These are phyloP conservation scores for Diceros bicornis DNA, from an alignment of 2,797 vertebrate genomes.

Conservation along the genomic window DNA sequence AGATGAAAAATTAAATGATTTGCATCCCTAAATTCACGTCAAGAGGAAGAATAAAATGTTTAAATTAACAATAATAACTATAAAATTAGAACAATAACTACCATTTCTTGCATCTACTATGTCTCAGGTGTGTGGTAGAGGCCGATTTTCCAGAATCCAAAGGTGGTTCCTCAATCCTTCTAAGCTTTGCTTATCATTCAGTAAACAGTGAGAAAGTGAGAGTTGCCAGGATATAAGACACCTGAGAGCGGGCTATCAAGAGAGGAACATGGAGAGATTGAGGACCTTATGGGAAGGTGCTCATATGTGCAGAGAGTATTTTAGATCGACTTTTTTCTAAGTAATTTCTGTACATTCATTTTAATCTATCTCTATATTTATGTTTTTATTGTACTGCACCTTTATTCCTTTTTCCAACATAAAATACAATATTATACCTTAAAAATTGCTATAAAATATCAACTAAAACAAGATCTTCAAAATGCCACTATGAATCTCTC, in stretches of 20 bases:
- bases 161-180: not conserved
- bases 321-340: not conserved
- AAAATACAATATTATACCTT: not conserved
- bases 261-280: fast-evolving
- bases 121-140: not conserved
- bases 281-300: not conserved
- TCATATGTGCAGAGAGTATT: not conserved
- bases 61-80: not conserved
- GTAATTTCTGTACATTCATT: not conserved
- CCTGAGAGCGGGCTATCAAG: fast-evolving
- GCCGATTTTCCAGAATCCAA: not conserved
- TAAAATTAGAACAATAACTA: not conserved
- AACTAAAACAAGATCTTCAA: not conserved
- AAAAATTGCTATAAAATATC: not conserved
- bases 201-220: not conserved
- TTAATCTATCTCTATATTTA: not conserved
- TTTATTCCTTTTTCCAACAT: not conserved
- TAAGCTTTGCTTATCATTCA: not conserved
- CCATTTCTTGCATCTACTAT: not conserved
- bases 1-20: not conserved
- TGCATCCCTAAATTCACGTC: not conserved
- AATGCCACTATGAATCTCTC: not conserved
- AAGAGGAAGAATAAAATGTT: not conserved
- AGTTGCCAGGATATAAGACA: fast-evolving
- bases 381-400: not conserved